Evolutionary conservation across 1,140 invertebrate species (phyloP).

Genomic region (Drosophila chauvacae): DNA sequence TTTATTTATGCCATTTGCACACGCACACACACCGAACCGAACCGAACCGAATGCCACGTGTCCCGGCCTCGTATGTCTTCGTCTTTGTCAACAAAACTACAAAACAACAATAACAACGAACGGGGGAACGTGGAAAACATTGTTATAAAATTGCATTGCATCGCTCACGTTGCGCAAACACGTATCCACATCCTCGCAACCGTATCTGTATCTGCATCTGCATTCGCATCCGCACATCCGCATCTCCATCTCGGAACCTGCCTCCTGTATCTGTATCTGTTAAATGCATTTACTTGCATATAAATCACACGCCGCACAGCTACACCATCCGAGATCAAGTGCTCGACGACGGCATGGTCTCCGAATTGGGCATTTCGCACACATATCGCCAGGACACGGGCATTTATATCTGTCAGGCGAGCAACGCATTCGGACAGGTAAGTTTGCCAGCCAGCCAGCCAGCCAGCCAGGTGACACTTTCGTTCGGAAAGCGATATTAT

Average conservation of each 20-base stretch:
- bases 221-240: conserved; percentile 23
- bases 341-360: conserved; percentile 92
- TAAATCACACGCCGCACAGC: conserved; percentile 84
- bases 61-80: conserved; percentile 73
- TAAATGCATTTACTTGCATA: conserved; percentile 83
- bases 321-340: conserved; percentile 90
- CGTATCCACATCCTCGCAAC: conserved; percentile 55
- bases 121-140: conserved; percentile 77
- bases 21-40: conserved; percentile 30
- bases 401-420: conserved; percentile 93
- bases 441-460: conserved; percentile 49
- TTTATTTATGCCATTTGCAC: conserved; percentile 80
- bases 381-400: conserved; percentile 95
- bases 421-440: conserved; percentile 93
- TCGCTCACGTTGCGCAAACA: conserved; percentile 81
- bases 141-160: conserved; percentile 83
- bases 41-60: conserved; percentile 22
- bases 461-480: conserved; percentile 38
- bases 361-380: conserved; percentile 92
- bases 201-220: conserved; percentile 26
- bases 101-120: conserved; percentile 46
- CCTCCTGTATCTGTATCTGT: conserved; percentile 56
- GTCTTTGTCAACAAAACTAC: conserved; percentile 80
- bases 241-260: conserved; percentile 3
- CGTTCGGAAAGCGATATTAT: conserved; percentile 37